phyloP scores from a whole-genome alignment of 2,888 invertebrate genomes.

The Mythimna pallens region DNA sequence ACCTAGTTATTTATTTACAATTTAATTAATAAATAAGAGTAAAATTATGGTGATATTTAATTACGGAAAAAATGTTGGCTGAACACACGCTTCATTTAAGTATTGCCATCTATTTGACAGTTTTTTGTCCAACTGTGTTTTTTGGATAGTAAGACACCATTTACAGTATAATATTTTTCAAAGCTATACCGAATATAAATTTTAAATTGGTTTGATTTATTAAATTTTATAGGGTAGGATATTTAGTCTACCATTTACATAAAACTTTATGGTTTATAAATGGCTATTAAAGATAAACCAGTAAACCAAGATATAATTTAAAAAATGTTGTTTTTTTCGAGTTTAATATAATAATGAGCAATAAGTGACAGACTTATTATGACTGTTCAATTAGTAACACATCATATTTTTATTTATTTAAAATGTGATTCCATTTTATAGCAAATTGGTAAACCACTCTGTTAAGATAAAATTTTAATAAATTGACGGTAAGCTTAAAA shows the following conservation, averaged over 20 bases:
- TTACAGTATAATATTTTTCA: slow-evolving; percentile 17
- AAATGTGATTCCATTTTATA: slow-evolving; percentile 8
- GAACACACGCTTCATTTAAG: slow-evolving; percentile 59
- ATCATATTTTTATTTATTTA: not conserved
- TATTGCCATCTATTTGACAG: slow-evolving; percentile 23
- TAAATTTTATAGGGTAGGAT: not conserved
- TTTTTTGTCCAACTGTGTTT: slow-evolving; percentile 12
- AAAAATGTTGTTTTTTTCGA: not conserved
- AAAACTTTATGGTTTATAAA: not conserved
- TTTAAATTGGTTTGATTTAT: slow-evolving; percentile 1
- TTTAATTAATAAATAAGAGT: slow-evolving; percentile 81
- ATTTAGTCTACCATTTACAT: not conserved
- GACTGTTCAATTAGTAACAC: slow-evolving; percentile 14
- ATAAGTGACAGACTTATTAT: slow-evolving; percentile 36
- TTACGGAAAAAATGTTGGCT: slow-evolving; percentile 59
- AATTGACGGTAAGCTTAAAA: not conserved
- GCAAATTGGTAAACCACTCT: not conserved
- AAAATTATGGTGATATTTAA: slow-evolving; percentile 63
- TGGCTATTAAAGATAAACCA: not conserved
- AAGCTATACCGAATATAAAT: slow-evolving; percentile 30
- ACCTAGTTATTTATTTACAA: slow-evolving; percentile 87
- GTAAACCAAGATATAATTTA: not conserved
- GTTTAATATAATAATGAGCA: slow-evolving; percentile 45
- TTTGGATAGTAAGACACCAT: slow-evolving; percentile 24
- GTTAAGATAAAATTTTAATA: not conserved